Evolutionary conservation across 2,888 invertebrate genomes (phyloP), one percentile per base, ranked within the genome.

Genomic region (Diadromus collaris): DNA sequence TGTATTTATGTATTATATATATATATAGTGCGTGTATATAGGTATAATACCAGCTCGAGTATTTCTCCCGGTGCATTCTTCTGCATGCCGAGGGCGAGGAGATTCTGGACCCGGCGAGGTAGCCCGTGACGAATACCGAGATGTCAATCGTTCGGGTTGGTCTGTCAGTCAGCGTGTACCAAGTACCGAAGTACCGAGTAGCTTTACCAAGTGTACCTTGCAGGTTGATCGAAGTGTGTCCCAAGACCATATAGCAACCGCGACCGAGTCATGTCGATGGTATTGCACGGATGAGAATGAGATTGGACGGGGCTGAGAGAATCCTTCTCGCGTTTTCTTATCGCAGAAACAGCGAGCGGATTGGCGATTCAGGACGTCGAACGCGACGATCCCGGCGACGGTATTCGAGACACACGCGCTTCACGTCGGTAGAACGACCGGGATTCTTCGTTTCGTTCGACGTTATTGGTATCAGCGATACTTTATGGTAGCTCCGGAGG

Each of bases 111-210:
- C 82, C 9, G 76, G 65, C 83, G 65, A 84, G 13, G 10, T 84
- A 82, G 85, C 78, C 81, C 74, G 10, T 32, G 65, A 71, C 79
- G 80, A 86, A 86, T 86, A 84, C 85, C 86, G 65, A 84, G 85
- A 85, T 84, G 86, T 87, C 86, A 83, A 85, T 84, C 83, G 80
- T 48, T 32, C 61, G 70, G 46, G 64, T 65, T 13, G 72, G 61
- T 76, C 65, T 67, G 69, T 61, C 38, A 72, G 46, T 67, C 44
- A 24, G 61, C 70, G 64, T 76, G 70, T 76, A 80, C 65, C 76
- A 76, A 79, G 73, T 74, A 80, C 65, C 77, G 46, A 76, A 79
- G 73, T 74, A 80, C 65, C 77, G 46, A 51, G 70, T 69, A 51
- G 60, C 61, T 76, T 21, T 70, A 73, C 46, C 72, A 65, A 70